phyloP scores from a whole-genome alignment of 2,888 invertebrate species.

The Holacanthella duospinosa region DNA sequence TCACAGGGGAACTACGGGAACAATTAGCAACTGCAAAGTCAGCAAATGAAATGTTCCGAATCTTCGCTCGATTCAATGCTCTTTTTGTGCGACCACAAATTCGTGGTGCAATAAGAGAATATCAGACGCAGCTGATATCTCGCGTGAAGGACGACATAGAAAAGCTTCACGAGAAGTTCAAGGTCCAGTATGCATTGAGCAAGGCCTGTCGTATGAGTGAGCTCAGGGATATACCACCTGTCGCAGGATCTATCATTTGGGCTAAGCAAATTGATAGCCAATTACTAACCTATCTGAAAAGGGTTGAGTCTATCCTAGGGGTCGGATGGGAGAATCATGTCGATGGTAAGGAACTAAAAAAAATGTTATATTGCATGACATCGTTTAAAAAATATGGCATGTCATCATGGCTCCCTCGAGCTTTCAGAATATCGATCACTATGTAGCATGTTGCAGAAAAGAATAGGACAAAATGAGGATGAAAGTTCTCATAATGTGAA shows the following conservation, averaged over 20 bases:
- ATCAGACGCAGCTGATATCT: constrained; percentile 97
- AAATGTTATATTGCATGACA: too few species aligned
- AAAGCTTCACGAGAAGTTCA: constrained; percentile 93
- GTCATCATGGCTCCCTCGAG: too few species aligned
- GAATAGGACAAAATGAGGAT: too few species aligned
- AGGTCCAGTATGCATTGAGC: constrained; percentile 91
- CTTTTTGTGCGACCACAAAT: constrained; percentile 97
- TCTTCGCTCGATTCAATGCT: constrained; percentile 85
- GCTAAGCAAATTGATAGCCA: constrained; percentile 97
- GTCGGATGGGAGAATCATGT: constrained; percentile 89
- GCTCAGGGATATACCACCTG: constrained; percentile 88
- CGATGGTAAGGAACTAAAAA: too few species aligned
- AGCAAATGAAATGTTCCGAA: constrained; percentile 99
- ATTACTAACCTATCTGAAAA: constrained; percentile 83
- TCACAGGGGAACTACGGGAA: constrained; percentile 92
- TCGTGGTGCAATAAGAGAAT: constrained; percentile 95
- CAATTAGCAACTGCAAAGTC: constrained; percentile 97
- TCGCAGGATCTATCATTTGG: constrained; percentile 98
- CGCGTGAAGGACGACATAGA: constrained; percentile 99
- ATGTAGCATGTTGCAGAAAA: too few species aligned
- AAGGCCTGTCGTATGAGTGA: constrained; percentile 84
- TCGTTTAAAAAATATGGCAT: too few species aligned
- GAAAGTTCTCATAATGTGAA: too few species aligned
- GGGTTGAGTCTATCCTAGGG: constrained; percentile 96
- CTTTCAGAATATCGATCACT: too few species aligned